phyloP scores from a whole-genome alignment of 1,140 invertebrate species.

The Drosophila ananassae region DNA sequence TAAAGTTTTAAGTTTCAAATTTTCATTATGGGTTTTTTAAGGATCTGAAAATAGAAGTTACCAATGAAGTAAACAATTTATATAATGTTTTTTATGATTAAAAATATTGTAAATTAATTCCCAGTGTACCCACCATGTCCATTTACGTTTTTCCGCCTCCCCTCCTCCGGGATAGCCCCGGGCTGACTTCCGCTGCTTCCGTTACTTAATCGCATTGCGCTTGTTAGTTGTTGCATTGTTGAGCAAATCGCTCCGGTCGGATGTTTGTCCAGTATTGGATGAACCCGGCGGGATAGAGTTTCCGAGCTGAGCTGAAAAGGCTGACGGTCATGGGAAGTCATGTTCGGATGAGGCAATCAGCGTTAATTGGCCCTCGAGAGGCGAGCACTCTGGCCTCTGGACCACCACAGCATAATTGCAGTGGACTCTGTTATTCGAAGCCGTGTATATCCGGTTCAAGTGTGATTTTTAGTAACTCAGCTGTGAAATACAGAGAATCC shows the following conservation, averaged over 20 bases:
- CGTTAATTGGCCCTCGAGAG: slow-evolving; percentile 42
- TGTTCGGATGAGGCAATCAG: slow-evolving; percentile 36
- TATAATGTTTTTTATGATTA: too few relatives aligned
- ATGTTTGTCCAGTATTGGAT: slow-evolving; percentile 47
- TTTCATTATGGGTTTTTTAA: too few relatives aligned
- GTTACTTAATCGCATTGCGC: slow-evolving; percentile 68
- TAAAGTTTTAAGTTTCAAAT: too few relatives aligned
- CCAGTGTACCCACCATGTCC: slow-evolving; percentile 9
- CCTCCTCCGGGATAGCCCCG: not conserved
- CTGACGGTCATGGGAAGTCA: not conserved
- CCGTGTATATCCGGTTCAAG: slow-evolving; percentile 9
- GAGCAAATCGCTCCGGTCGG: slow-evolving; percentile 48
- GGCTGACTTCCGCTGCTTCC: slow-evolving; percentile 40
- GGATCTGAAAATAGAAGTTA: too few relatives aligned
- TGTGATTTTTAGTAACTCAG: slow-evolving; percentile 29
- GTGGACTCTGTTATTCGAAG: slow-evolving; percentile 25
- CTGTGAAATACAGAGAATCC: slow-evolving; percentile 11
- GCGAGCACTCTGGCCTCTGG: not conserved
- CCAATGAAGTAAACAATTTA: too few relatives aligned
- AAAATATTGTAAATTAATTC: too few relatives aligned
- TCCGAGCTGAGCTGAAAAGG: slow-evolving; percentile 4
- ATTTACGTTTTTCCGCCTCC: slow-evolving; percentile 4
- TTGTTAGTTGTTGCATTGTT: slow-evolving; percentile 63
- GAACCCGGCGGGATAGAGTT: slow-evolving; percentile 31
- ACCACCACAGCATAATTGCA: slow-evolving; percentile 33